Evolutionary conservation across 2,113 vertebrate genomes (phyloP).

Genomic region (Serilophus lunatus): DNA sequence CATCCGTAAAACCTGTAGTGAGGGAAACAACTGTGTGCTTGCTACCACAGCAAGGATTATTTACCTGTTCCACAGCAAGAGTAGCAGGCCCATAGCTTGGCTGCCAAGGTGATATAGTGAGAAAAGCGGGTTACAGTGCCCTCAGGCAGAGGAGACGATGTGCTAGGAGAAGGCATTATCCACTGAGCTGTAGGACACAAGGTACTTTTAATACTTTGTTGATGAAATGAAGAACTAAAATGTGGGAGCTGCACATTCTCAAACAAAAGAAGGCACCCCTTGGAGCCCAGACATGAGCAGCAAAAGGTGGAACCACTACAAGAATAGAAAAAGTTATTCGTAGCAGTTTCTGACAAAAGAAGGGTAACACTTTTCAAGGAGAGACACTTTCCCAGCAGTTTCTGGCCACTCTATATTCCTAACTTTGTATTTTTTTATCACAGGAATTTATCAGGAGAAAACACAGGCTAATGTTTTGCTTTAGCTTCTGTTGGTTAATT

Average conservation of each 20-base stretch:
- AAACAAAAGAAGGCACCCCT: neutral
- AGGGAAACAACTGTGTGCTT: neutral
- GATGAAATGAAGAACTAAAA: neutral
- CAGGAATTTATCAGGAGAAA: neutral
- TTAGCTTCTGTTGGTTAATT: neutral
- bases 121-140: neutral
- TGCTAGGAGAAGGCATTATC: neutral
- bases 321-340: neutral
- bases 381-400: neutral
- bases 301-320: neutral
- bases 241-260: neutral
- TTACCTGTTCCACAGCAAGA: neutral
- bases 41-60: neutral
- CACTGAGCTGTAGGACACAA: neutral
- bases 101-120: accelerated
- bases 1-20: neutral
- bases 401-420: neutral
- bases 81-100: neutral
- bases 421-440: neutral
- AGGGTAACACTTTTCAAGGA: neutral
- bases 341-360: neutral
- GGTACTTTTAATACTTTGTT: neutral
- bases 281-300: neutral
- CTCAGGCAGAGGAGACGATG: neutral
- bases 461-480: neutral